Percentiles rank a stretch among this genome's conserved stretches.
Conservation (phyloP, 2,113 vertebrate genomes). For the Spermophilus dauricus region DNA sequence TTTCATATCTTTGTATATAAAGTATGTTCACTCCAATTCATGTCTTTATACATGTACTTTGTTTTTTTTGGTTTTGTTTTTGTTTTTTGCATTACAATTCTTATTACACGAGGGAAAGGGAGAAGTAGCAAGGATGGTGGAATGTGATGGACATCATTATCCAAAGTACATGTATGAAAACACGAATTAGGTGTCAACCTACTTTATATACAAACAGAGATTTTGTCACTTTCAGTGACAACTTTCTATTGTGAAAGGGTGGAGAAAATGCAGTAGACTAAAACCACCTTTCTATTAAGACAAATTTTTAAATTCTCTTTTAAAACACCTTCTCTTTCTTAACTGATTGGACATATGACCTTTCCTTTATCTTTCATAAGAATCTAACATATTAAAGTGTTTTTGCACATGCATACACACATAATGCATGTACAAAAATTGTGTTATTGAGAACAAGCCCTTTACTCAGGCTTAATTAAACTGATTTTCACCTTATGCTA, state of each 20-base stretch:
- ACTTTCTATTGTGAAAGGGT: not conserved
- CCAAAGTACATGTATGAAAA: too few species aligned
- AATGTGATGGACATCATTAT: too few species aligned
- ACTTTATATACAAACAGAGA: not conserved
- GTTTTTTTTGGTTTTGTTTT: too few species aligned
- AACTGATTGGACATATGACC: not conserved
- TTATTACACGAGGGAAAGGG: too few species aligned
- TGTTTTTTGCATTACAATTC: too few species aligned
- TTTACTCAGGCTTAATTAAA: not conserved
- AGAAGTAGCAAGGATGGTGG: too few species aligned
- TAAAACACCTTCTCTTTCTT: not conserved
- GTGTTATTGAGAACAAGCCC: not conserved
- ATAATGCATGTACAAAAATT: not conserved
- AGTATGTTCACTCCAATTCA: too few species aligned
- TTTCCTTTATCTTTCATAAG: not conserved
- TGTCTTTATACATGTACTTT: too few species aligned
- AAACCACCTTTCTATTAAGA: not conserved
- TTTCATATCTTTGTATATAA: too few species aligned
- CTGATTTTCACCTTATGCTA: not conserved
- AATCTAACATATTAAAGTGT: not conserved
- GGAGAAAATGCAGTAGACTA: not conserved
- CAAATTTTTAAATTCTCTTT: constrained; percentile 10
- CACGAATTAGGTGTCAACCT: too few species aligned
- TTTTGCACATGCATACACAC: not conserved
- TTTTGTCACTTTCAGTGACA: not conserved